Conservation (phyloP, 2,113 vertebrate species). For the Leuciscus idus region DNA sequence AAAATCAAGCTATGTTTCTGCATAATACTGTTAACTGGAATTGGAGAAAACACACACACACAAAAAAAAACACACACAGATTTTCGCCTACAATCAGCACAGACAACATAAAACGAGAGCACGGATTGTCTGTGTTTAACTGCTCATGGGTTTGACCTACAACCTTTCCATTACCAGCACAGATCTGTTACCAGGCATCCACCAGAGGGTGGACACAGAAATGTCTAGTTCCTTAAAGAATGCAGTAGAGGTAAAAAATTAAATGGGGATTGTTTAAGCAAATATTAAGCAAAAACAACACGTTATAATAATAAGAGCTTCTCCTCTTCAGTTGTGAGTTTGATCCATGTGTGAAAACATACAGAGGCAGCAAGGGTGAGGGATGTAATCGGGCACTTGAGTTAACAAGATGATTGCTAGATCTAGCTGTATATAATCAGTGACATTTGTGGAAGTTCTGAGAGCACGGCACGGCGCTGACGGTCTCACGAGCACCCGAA, state of each 20-base stretch:
- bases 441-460: conserved; percentile 47
- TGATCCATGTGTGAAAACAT: neutral
- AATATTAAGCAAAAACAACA: neutral
- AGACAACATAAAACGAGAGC: neutral
- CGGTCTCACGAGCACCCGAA: conserved; percentile 4
- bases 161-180: neutral
- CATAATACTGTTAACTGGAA: neutral
- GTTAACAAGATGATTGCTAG: conserved; percentile 29
- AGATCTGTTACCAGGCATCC: neutral
- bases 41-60: neutral
- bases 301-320: neutral
- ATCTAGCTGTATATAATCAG: conserved; percentile 30
- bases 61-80: too few species aligned
- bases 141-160: neutral
- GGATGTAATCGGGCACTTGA: neutral
- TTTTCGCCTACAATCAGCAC: neutral
- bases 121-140: neutral
- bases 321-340: neutral
- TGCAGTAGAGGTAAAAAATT: neutral
- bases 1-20: neutral
- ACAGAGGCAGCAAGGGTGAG: neutral
- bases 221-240: neutral
- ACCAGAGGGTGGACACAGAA: neutral
- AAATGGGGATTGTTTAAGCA: neutral
- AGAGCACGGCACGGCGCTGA: neutral